Percentiles rank a stretch among this genome's conserved stretches.
Conservation (phyloP, 2,797 vertebrate genomes). For the Harpagifer antarcticus region DNA sequence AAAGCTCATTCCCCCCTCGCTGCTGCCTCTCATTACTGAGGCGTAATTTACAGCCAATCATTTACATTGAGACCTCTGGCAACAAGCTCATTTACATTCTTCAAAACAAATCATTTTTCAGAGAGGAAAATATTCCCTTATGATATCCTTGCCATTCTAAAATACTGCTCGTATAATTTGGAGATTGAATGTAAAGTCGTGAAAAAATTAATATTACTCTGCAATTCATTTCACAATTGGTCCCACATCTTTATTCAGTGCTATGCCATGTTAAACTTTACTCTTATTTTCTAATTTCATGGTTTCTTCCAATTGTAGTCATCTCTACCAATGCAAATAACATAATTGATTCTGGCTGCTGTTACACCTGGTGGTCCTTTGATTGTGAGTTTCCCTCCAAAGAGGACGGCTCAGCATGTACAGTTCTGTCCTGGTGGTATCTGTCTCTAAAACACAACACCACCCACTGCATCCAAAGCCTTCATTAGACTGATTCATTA, state of each 20-base stretch:
- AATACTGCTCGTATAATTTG: conserved; percentile 24
- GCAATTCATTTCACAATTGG: conserved; percentile 48
- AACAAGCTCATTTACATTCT: conserved; percentile 49
- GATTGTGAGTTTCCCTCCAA: conserved; percentile 29
- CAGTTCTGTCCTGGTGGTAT: conserved; percentile 10
- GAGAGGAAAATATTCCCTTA: conserved; percentile 10
- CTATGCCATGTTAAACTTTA: conserved; percentile 51
- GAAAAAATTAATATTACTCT: conserved; percentile 19
- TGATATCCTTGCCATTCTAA: conserved; percentile 14
- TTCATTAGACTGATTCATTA: conserved; percentile 76
- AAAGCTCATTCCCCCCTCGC: conserved; percentile 25
- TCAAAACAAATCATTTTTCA: conserved; percentile 44
- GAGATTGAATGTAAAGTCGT: conserved; percentile 33
- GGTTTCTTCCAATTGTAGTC: conserved; percentile 24
- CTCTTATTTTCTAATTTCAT: conserved; percentile 52
- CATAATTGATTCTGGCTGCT: not conserved
- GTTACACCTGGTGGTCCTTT: conserved; percentile 33
- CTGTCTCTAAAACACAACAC: conserved; percentile 38
- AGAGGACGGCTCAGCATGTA: conserved; percentile 30
- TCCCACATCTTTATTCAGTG: conserved; percentile 34
- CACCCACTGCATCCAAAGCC: conserved; percentile 50
- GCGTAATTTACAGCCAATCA: conserved; percentile 51
- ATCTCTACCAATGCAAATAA: conserved; percentile 19
- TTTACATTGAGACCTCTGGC: conserved; percentile 44
- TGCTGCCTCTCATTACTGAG: conserved; percentile 59